Conservation (phyloP, 1,140 invertebrate genomes). For the Apis mellifera region Amel_HAv3.1 CM009931.2:20941501-20942000, state of each 20-base stretch:
- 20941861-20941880: not conserved
- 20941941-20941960: not conserved
- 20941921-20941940: not conserved
- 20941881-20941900: not conserved
- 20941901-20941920: not conserved
- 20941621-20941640: constrained; percentile 9
- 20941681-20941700: constrained; percentile 73
- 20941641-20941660: constrained; percentile 74
- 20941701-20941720: constrained; percentile 62
- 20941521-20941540: constrained; percentile 5
- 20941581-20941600: constrained; percentile 11
- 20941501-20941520: not conserved
- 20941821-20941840: constrained; percentile 18
- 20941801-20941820: constrained; percentile 30
- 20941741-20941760: constrained; percentile 77
- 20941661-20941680: constrained; percentile 75
- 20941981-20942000: not conserved
- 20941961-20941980: not conserved
- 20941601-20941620: not conserved
- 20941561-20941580: not conserved
- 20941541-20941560: not conserved
- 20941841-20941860: constrained; percentile 25
- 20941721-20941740: constrained; percentile 65
- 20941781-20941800: constrained; percentile 63
- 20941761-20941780: constrained; percentile 77